phyloP scores from a whole-genome alignment of 1,140 invertebrate species.

The Trachymyrmex septentrionalis region DNA sequence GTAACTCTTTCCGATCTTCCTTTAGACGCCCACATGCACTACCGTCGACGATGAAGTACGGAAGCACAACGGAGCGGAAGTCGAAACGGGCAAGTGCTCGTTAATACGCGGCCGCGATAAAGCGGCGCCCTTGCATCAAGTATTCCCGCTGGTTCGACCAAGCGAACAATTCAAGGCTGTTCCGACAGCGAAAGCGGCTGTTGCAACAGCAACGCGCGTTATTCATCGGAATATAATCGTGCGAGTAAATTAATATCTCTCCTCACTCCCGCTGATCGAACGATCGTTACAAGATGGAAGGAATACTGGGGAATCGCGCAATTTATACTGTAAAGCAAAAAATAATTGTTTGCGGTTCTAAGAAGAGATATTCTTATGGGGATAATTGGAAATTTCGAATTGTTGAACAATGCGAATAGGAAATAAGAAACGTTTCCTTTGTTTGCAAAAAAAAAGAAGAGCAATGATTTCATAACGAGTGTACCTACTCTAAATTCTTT shows the following conservation, averaged over 20 bases:
- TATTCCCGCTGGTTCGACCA: not conserved
- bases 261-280: not conserved
- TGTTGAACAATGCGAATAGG: not conserved
- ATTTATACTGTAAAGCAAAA: not conserved
- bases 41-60: conserved; percentile 22
- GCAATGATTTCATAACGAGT: not conserved
- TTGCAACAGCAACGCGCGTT: not conserved
- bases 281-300: not conserved
- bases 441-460: not conserved
- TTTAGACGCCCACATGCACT: conserved; percentile 29
- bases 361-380: not conserved
- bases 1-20: conserved; percentile 64
- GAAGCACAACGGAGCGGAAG: conserved; percentile 51
- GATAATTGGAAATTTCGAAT: not conserved
- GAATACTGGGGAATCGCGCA: not conserved
- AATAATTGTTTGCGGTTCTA: not conserved
- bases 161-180: conserved; percentile 1
- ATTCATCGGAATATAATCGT: not conserved
- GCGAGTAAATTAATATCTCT: not conserved
- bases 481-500: too few relatives aligned
- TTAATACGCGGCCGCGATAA: conserved; percentile 54
- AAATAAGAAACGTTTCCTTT: not conserved
- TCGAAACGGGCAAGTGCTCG: conserved; percentile 51
- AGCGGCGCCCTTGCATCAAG: conserved; percentile 30
- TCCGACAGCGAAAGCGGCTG: not conserved